Percentiles rank a stretch among this genome's conserved stretches.
These are phyloP conservation scores for Apodemus speciosus DNA, from an alignment of 2,113 vertebrate species.

Conservation along the genomic window DNA sequence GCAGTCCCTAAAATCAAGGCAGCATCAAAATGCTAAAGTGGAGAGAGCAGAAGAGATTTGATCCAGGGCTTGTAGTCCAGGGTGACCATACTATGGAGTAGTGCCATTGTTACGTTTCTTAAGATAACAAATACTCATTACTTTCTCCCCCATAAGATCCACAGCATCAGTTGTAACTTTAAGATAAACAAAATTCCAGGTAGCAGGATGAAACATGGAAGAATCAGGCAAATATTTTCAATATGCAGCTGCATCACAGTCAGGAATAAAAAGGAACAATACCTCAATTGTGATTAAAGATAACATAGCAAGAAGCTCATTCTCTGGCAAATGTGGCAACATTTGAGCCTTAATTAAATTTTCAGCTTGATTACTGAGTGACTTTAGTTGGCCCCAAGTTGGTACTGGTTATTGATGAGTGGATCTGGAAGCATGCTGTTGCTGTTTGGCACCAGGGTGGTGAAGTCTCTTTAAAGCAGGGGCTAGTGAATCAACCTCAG, in stretches of 20 bases:
- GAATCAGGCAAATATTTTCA: background rate
- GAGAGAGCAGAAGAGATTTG: background rate
- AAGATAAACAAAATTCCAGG: background rate
- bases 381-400: background rate
- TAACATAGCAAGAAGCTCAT: background rate
- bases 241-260: background rate
- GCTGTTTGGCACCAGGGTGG: background rate
- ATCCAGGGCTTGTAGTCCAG: background rate
- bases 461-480: background rate
- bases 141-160: background rate
- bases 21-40: accelerated
- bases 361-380: background rate
- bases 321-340: background rate
- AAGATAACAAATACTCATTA: background rate
- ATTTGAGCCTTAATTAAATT: too few relatives aligned
- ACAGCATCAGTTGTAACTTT: background rate
- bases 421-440: background rate
- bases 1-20: background rate
- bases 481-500: background rate
- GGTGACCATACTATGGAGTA: too few relatives aligned
- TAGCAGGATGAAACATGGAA: background rate
- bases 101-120: background rate
- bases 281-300: background rate
- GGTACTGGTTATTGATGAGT: background rate
- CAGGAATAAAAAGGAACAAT: background rate